These are phyloP conservation scores for Meloidogyne hapla DNA, from an alignment of 1,140 invertebrate genomes.

Conservation along the genomic window DNA sequence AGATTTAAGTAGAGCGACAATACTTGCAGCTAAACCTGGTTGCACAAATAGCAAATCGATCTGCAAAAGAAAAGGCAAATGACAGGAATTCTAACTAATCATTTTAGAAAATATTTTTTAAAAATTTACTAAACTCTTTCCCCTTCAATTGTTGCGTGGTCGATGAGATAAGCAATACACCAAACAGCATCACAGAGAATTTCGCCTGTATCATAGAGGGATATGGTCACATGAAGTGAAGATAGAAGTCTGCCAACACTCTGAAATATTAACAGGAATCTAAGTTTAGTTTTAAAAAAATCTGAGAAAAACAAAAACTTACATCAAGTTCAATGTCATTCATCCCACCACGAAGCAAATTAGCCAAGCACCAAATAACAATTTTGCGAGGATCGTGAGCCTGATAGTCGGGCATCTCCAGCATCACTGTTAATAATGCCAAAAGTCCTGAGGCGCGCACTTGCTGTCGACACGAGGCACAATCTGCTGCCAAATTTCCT, in stretches of 20 bases:
- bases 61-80: constrained; percentile 14
- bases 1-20: constrained; percentile 27
- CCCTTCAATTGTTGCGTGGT: constrained; percentile 25
- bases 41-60: constrained; percentile 27
- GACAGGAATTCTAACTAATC: neutral
- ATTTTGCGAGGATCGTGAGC: constrained; percentile 30
- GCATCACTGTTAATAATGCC: constrained; percentile 15
- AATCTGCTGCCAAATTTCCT: constrained; percentile 36
- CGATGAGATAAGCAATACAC: constrained; percentile 35
- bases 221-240: constrained; percentile 22
- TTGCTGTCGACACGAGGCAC: constrained; percentile 29
- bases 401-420: constrained; percentile 32
- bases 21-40: constrained; percentile 16
- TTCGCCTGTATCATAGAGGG: constrained; percentile 17
- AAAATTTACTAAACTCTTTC: constrained; percentile 23
- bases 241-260: constrained; percentile 19
- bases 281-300: neutral
- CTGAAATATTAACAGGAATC: constrained; percentile 14
- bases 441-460: constrained; percentile 26
- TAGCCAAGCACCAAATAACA: constrained; percentile 38
- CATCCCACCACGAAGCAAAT: constrained; percentile 28
- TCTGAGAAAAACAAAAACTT: neutral
- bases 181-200: constrained; percentile 35
- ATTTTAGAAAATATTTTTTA: neutral
- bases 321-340: constrained; percentile 21